Percentiles rank a stretch among this genome's conserved stretches.
phyloP scores from a whole-genome alignment of 2,888 invertebrate species.

The Drepanosiphum platanoidis region DNA sequence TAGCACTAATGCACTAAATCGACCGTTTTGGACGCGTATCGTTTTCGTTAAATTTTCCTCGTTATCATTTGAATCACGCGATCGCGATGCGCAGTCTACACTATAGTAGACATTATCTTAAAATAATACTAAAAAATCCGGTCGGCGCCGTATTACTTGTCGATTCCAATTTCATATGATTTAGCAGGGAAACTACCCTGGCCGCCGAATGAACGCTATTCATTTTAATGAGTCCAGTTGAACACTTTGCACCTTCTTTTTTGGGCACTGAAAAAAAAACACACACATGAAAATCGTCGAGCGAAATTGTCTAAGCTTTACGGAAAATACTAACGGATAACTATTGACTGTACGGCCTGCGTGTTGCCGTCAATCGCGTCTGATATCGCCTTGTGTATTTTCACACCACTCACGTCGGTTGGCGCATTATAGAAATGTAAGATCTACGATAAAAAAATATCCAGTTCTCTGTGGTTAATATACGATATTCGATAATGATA shows the following conservation, averaged over 20 bases:
- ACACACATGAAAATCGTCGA: too few species aligned
- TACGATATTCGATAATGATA: too few species aligned
- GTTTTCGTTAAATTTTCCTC: too few species aligned
- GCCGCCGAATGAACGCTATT: slow-evolving; percentile 5
- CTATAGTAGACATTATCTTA: too few species aligned
- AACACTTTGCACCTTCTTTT: slow-evolving; percentile 30
- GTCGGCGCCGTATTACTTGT: slow-evolving; percentile 18
- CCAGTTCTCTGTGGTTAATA: too few species aligned
- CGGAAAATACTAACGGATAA: background rate
- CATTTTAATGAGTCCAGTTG: slow-evolving; percentile 36
- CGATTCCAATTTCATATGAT: slow-evolving; percentile 34
- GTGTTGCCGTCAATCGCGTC: background rate
- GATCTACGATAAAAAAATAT: slow-evolving; percentile 25
- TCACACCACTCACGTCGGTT: slow-evolving; percentile 6
- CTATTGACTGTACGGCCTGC: slow-evolving; percentile 38
- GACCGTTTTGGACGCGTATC: too few species aligned
- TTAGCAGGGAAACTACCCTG: background rate
- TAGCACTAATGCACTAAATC: too few species aligned
- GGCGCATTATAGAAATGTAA: slow-evolving; percentile 55
- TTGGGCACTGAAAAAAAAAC: slow-evolving; percentile 37
- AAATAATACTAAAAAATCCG: too few species aligned
- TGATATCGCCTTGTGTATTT: slow-evolving; percentile 2
- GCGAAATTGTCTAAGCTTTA: background rate
- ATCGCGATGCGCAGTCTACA: too few species aligned
- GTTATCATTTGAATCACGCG: too few species aligned